A percentile compares a stretch with the other conserved stretches of the same genome.
Conservation (phyloP, 2,888 invertebrate genomes). For the Plemyria rubiginata region DNA sequence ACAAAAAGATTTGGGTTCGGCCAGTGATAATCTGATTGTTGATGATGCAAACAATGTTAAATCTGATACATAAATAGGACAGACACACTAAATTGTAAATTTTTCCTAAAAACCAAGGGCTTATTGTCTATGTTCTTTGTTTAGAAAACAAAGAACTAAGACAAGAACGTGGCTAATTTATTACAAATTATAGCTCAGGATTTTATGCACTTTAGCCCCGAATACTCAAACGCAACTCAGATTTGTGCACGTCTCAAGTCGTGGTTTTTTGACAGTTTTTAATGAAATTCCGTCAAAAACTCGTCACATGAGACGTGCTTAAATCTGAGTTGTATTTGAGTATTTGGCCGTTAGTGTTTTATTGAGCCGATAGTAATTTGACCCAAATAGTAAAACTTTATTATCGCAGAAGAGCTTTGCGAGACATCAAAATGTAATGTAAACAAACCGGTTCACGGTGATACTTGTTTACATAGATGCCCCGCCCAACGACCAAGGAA, state of each 20-base stretch:
- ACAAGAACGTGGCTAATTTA: slow-evolving; percentile 15
- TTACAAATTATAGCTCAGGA: slow-evolving; percentile 10
- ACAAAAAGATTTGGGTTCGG: slow-evolving; percentile 52
- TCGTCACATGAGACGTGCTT: too few species aligned
- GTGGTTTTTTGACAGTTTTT: too few species aligned
- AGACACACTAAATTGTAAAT: background rate
- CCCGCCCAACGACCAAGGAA: too few species aligned
- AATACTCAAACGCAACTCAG: too few species aligned
- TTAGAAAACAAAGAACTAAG: slow-evolving; percentile 12
- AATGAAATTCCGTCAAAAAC: too few species aligned
- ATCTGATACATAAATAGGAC: slow-evolving; percentile 38
- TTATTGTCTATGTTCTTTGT: slow-evolving; percentile 9
- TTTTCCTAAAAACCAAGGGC: background rate
- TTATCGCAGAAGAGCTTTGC: slow-evolving; percentile 50
- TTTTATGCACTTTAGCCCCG: slow-evolving; percentile 27
- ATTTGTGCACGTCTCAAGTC: too few species aligned
- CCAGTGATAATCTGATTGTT: slow-evolving; percentile 45
- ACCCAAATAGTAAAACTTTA: slow-evolving; percentile 30
- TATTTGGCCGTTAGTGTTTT: too few species aligned
- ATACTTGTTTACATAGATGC: background rate
- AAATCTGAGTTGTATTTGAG: too few species aligned
- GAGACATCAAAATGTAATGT: slow-evolving; percentile 36
- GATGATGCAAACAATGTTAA: slow-evolving; percentile 34
- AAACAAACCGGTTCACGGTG: background rate
- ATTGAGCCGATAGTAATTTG: slow-evolving; percentile 26